Conservation (phyloP, 1,140 invertebrate species). For the Vanessa atalanta region DNA sequence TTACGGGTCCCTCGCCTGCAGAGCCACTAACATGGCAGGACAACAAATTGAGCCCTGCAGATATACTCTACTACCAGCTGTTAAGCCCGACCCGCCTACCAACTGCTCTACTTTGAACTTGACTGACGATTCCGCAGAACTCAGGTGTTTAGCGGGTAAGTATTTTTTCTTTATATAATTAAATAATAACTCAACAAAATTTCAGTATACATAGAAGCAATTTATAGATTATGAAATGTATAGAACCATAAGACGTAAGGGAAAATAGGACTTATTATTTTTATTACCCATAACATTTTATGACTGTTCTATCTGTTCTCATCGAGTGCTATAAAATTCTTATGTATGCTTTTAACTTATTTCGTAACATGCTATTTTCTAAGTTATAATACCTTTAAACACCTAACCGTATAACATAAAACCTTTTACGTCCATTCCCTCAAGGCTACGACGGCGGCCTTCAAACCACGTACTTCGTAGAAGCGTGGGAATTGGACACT, state of each 20-base stretch:
- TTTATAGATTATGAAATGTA: too few relatives aligned
- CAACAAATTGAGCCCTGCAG: slow-evolving; percentile 85
- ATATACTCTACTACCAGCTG: slow-evolving; percentile 86
- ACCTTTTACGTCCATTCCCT: not conserved
- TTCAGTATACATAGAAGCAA: not conserved
- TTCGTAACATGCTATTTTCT: not conserved
- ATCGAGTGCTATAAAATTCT: not conserved
- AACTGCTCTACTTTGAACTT: slow-evolving; percentile 90
- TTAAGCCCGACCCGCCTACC: slow-evolving; percentile 87
- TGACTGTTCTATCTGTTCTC: too few relatives aligned
- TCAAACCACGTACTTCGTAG: slow-evolving; percentile 90
- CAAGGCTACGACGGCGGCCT: slow-evolving; percentile 94
- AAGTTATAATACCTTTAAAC: not conserved
- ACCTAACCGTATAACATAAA: not conserved
- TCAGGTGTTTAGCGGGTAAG: slow-evolving; percentile 77
- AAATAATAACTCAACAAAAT: not conserved
- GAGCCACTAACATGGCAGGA: slow-evolving; percentile 85
- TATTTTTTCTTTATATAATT: not conserved
- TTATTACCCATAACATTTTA: too few relatives aligned
- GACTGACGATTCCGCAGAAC: slow-evolving; percentile 86
- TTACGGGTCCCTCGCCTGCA: slow-evolving; percentile 86
- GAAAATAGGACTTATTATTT: too few relatives aligned
- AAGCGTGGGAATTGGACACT: slow-evolving; percentile 80
- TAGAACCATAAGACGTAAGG: too few relatives aligned
- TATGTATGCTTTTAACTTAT: not conserved